Base-by-base conservation (phyloP, 2,113 vertebrate species). In the Progne subis region DNA sequence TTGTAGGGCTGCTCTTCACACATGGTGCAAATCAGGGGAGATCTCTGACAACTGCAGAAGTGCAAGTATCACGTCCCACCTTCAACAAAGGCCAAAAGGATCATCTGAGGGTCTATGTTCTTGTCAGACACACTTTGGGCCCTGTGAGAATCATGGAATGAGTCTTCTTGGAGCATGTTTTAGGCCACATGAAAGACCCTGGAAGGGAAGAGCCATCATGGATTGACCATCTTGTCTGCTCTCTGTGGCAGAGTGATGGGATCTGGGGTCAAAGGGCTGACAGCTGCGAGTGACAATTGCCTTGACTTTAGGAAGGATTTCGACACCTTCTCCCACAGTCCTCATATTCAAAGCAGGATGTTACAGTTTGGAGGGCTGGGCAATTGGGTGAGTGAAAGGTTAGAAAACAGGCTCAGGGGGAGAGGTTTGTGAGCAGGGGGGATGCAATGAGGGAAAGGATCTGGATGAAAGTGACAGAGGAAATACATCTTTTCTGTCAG, bases 311-410 rank as follows among this genome's bases (percentile, higher is more conserved):
- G 39, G 24, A 50, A 65, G 71, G 32, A 17, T 49, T 79, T 86
- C 24, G 13, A 19, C 29, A 50, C 44, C 32, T 52, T 79, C 41
- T 79, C 31, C 65, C 56, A 69, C 24, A 17, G 1, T 12, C 39
- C 32, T 81, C 59, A 8, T 23, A 26, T 10, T 49, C 50, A 20
- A n/a, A 69, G 80, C 55, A 52, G 46, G 25, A 41, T 37, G 52
- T 34, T 41, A 32, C 2, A 11, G 34, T 41, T 18, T 26, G 60
- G 56, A 78, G 47, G 24, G 39, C 29, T 80, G 52, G 77, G 56
- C 12, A 59, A 23, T 6, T 0, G 0, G 24, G 21, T 41, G 49
- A 39, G 41, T 41, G 16, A 60, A 55, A 85, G 25, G 32, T 7
- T 52, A 34, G 46, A 83, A 29, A 9, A 44, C 12, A 37, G 46